Conservation (phyloP, 92 coral and sea anemone species). For the Porites rus region DNA sequence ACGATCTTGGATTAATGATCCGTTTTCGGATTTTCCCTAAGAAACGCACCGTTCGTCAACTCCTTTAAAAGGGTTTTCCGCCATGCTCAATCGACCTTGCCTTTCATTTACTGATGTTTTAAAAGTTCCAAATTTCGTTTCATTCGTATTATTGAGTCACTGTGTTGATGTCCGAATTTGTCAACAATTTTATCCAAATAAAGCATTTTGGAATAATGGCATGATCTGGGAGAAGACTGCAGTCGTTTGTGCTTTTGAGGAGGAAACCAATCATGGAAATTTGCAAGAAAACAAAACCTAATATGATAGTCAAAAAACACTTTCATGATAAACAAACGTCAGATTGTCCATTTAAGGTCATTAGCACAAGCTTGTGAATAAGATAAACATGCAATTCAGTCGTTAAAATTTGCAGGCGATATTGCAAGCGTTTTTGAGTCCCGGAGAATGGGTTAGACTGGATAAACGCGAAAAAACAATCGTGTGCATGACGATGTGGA, state of each 20-base stretch:
- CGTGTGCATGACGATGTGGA: slow-evolving; percentile 12
- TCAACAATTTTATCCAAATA: slow-evolving; percentile 5
- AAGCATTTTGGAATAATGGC: slow-evolving; percentile 7
- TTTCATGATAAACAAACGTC: background rate
- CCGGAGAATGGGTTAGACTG: background rate
- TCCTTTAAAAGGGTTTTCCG: background rate
- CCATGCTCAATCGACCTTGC: slow-evolving; percentile 9
- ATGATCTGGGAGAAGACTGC: slow-evolving; percentile 8
- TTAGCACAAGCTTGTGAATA: background rate
- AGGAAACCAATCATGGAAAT: background rate
- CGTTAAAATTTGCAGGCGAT: slow-evolving; percentile 8
- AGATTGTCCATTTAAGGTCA: background rate
- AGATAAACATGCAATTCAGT: background rate
- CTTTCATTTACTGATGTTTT: slow-evolving; percentile 1
- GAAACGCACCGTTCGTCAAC: background rate
- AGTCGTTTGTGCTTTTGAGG: slow-evolving; percentile 10
- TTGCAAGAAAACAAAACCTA: background rate
- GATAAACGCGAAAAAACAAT: slow-evolving; percentile 10
- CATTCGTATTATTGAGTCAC: background rate
- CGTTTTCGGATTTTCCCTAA: too few species aligned
- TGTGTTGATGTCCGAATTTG: slow-evolving; percentile 1
- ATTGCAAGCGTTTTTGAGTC: background rate
- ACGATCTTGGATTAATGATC: too few species aligned
- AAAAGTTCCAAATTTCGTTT: background rate
- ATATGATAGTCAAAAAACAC: background rate